Percentiles rank a stretch among this genome's conserved stretches.
Conservation (phyloP, 1,140 invertebrate species). For the Limonius californicus region DNA sequence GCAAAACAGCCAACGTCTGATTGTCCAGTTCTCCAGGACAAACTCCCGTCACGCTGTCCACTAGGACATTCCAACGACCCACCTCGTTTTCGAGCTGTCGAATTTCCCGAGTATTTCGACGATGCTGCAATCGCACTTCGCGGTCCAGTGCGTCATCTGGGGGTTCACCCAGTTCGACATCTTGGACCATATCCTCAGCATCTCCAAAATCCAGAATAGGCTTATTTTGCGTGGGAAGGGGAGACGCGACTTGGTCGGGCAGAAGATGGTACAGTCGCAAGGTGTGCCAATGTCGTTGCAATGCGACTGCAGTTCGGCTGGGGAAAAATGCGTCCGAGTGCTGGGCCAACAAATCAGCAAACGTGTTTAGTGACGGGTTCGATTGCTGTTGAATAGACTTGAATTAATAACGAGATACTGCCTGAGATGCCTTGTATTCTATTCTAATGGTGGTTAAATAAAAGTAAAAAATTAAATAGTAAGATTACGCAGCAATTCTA, state of each 20-base stretch:
- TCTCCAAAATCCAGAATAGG: constrained; percentile 83
- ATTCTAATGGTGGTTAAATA: too few relatives aligned
- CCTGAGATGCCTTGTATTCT: too few relatives aligned
- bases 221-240: constrained; percentile 55
- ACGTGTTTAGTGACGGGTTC: constrained; percentile 61
- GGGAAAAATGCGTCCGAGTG: constrained; percentile 84
- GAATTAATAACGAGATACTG: too few relatives aligned
- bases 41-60: constrained; percentile 76
- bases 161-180: constrained; percentile 74
- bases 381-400: too few relatives aligned
- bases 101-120: constrained; percentile 77
- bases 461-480: too few relatives aligned
- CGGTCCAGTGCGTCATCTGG: constrained; percentile 70
- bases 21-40: constrained; percentile 81
- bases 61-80: constrained; percentile 86
- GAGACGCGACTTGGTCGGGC: constrained; percentile 79
- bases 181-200: constrained; percentile 85
- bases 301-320: constrained; percentile 77
- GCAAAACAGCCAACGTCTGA: constrained; percentile 89
- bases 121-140: constrained; percentile 50
- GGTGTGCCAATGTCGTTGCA: constrained; percentile 87
- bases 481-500: too few relatives aligned
- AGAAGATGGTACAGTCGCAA: constrained; percentile 92
- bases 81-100: constrained; percentile 85
- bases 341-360: constrained; percentile 82